Conservation (phyloP, 2,888 invertebrate species). For the Orthonevra nobilis region DNA sequence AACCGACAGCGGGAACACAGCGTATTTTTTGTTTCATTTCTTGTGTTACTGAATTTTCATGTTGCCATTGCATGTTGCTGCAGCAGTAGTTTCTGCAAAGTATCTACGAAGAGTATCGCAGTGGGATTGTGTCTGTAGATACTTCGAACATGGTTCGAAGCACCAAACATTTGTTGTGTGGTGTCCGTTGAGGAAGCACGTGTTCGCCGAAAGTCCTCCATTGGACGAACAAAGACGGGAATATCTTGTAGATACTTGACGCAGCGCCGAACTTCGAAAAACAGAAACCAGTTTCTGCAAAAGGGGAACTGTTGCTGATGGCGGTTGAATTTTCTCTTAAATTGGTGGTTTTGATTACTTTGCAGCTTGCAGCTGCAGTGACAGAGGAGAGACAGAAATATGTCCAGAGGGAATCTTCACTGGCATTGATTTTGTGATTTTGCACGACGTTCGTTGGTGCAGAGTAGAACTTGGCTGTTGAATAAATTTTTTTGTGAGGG, state of each 20-base stretch:
- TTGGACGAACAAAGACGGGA: conserved; percentile 18
- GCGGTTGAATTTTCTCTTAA: conserved; percentile 58
- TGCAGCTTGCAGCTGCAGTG: not conserved
- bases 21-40: conserved; percentile 30
- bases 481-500: conserved; percentile 30
- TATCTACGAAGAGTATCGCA: conserved; percentile 19
- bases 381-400: conserved; percentile 10
- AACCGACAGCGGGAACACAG: conserved; percentile 58
- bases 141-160: conserved; percentile 30
- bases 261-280: conserved; percentile 53
- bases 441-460: conserved; percentile 39
- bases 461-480: conserved; percentile 37
- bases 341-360: not conserved
- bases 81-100: conserved; percentile 55
- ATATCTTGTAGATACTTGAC: conserved; percentile 15
- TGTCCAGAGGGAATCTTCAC: conserved; percentile 42
- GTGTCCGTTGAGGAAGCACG: conserved; percentile 47
- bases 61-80: conserved; percentile 62
- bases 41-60: not conserved
- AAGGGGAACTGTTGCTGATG: conserved; percentile 38
- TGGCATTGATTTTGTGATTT: conserved; percentile 68
- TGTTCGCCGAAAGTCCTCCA: conserved; percentile 8
- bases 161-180: conserved; percentile 28
- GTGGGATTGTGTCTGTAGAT: conserved; percentile 19
- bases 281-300: conserved; percentile 20